Evolutionary conservation across 2,797 vertebrate species (phyloP).

Genomic region (Falco cherrug): DNA sequence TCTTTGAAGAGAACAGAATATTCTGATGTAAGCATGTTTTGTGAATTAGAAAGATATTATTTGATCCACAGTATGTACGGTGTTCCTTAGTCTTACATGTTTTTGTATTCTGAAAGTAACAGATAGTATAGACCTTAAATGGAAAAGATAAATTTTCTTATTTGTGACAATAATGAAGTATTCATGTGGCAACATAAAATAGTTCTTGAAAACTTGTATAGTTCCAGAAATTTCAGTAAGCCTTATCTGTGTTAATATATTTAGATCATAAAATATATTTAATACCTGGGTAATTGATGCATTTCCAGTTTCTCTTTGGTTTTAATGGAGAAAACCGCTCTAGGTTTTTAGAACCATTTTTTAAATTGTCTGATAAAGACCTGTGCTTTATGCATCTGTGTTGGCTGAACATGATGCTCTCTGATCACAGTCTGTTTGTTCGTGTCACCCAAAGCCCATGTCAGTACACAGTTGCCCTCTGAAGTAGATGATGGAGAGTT

Average conservation of each 20-base stretch:
- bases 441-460: neutral
- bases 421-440: neutral
- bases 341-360: neutral
- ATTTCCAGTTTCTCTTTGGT: neutral
- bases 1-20: neutral
- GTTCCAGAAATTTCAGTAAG: neutral
- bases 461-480: neutral
- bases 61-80: neutral
- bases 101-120: neutral
- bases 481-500: neutral
- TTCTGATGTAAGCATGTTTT: neutral
- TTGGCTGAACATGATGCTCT: neutral
- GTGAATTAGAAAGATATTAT: neutral
- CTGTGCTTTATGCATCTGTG: neutral
- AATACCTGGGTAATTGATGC: neutral
- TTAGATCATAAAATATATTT: neutral
- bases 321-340: neutral
- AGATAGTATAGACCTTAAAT: neutral
- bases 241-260: neutral
- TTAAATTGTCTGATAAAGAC: neutral
- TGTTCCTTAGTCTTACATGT: neutral
- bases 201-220: neutral
- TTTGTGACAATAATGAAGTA: neutral
- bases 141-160: neutral
- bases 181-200: neutral